Evolutionary conservation across 2,888 invertebrate genomes (phyloP).

Genomic region (Lasioglossum oenotherae): DNA sequence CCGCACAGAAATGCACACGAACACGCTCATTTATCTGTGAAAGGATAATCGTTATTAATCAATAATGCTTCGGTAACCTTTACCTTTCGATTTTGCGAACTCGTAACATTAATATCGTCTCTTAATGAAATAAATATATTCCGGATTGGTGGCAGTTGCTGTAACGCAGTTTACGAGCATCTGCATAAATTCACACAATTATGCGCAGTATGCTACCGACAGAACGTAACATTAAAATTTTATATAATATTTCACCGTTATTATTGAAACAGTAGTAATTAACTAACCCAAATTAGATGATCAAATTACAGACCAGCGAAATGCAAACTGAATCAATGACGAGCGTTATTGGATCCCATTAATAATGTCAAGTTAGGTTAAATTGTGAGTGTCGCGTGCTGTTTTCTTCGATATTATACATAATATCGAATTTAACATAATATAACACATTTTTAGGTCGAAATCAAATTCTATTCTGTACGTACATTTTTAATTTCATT

Average conservation of each 20-base stretch:
- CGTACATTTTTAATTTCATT: too few relatives aligned
- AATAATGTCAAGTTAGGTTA: background rate
- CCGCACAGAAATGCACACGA: slow-evolving; percentile 18
- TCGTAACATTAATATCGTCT: background rate
- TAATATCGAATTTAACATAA: background rate
- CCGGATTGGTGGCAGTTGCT: background rate
- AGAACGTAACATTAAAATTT: background rate
- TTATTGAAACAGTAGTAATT: background rate
- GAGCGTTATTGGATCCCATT: background rate
- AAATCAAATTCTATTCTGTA: too few relatives aligned
- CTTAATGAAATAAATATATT: background rate
- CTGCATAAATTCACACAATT: background rate
- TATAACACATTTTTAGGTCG: background rate
- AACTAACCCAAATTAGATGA: background rate
- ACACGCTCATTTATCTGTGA: background rate
- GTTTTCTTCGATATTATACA: background rate
- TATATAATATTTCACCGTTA: background rate
- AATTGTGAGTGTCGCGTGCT: background rate
- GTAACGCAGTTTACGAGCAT: background rate
- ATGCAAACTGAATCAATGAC: background rate
- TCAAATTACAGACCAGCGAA: background rate
- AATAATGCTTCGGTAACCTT: background rate
- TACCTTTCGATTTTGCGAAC: background rate
- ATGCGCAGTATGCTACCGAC: background rate
- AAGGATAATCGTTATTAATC: background rate